Evolutionary conservation across 2,797 vertebrate genomes (phyloP).

Genomic region (Diglossa cyanea): DNA sequence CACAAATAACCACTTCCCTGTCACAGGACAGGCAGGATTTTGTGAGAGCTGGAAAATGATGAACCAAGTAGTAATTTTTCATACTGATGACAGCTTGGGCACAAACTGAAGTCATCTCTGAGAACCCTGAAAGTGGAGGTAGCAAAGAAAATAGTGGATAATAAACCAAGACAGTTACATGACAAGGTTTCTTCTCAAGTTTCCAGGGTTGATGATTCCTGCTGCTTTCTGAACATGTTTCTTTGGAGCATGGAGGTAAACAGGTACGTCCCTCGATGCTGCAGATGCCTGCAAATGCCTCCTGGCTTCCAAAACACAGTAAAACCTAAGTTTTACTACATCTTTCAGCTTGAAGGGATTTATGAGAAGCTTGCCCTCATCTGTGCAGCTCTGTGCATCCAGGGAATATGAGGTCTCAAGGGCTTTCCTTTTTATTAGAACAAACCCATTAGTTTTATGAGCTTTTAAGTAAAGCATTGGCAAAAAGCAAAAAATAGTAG

Average conservation of each 20-base stretch:
- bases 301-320: neutral
- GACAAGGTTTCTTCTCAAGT: neutral
- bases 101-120: neutral
- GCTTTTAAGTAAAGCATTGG: conserved; percentile 29
- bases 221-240: neutral
- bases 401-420: conserved; percentile 2
- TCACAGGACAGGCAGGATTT: neutral
- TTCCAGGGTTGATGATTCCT: neutral
- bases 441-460: neutral
- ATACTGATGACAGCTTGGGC: neutral
- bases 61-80: neutral
- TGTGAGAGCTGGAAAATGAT: neutral
- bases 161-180: neutral
- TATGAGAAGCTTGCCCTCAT: neutral
- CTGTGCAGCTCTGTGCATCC: neutral
- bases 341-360: neutral
- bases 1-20: neutral
- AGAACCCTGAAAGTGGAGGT: neutral
- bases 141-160: neutral
- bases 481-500: neutral
- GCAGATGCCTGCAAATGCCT: neutral
- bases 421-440: conserved; percentile 28
- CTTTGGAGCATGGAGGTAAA: neutral
- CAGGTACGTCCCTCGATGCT: neutral
- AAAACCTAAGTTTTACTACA: neutral